phyloP scores from a whole-genome alignment of 2,797 vertebrate genomes.

The Poecilia picta region DNA sequence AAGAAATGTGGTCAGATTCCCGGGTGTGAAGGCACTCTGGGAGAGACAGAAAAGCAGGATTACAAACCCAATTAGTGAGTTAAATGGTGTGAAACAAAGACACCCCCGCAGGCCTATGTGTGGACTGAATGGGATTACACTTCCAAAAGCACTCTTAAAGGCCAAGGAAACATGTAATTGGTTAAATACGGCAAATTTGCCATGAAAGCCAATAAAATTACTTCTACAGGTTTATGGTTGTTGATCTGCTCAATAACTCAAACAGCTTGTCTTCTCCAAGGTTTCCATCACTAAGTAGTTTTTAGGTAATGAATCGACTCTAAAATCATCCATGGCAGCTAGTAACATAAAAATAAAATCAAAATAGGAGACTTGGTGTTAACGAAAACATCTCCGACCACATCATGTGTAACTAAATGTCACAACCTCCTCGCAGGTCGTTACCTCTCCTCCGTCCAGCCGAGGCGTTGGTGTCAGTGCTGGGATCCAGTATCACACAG shows the following conservation, averaged over 20 bases:
- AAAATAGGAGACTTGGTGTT: background rate
- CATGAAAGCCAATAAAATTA: slow-evolving; percentile 22
- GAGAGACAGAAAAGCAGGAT: slow-evolving; percentile 51
- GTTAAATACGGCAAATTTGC: slow-evolving; percentile 30
- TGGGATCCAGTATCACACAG: slow-evolving; percentile 65
- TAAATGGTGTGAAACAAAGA: slow-evolving; percentile 55
- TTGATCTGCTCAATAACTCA: background rate
- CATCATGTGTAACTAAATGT: background rate
- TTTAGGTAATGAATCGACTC: background rate
- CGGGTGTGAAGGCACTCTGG: slow-evolving; percentile 24
- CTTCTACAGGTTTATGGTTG: background rate
- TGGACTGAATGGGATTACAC: slow-evolving; percentile 39
- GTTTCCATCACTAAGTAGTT: background rate
- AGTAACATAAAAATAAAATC: background rate
- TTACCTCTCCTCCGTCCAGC: slow-evolving; percentile 46
- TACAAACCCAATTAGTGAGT: slow-evolving; percentile 59
- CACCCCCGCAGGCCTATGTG: background rate
- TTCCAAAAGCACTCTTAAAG: slow-evolving; percentile 2
- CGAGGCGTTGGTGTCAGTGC: slow-evolving; percentile 52
- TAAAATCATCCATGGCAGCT: background rate
- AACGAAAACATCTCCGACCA: background rate
- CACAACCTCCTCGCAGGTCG: slow-evolving; percentile 34
- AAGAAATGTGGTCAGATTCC: slow-evolving; percentile 21
- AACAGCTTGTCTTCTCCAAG: background rate
- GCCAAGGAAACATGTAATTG: slow-evolving; percentile 23